Base-by-base conservation (phyloP, 2,113 vertebrate species). In the Probosciger aterrimus region DNA sequence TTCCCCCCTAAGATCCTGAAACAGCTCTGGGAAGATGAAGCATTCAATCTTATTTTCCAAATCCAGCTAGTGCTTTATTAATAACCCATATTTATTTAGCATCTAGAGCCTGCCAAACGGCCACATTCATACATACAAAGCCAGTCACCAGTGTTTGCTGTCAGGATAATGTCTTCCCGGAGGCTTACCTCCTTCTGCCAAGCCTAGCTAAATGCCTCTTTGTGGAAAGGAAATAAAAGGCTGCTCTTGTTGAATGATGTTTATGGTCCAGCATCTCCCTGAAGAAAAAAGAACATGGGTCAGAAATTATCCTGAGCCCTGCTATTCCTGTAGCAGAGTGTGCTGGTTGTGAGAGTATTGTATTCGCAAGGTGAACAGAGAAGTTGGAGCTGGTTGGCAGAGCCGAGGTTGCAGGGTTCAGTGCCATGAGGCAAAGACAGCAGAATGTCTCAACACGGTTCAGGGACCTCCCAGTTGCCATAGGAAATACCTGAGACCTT, bases 1-100 rank as follows among this genome's bases (percentile, higher is more conserved):
- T 94, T 92, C 39, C 73, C 92, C 71, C 68, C 20, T 82, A 93
- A 96, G 92, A 86, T 86, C 35, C 68, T 86, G 81, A 93, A 95
- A 88, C 63, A 35, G 82, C 82, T 80, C 68, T 90, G 89, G 70
- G 85, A 96, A 95, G 94, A 96, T 90, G 79, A 96, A 90, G 60
- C 68, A 35, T 93, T 97, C 95, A 93, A 92, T 96, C 93, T 96
- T 91, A 69, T 94, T 96, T 96, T 97, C 85, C 79, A 94, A 93
- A 93, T 96, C 82, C 85, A 94, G 94, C 94, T 93, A 93, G 88
- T 2, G 1, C 68, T 95, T 96, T 96, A 96, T 97, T 97, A 97
- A 97, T 97, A 97, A 92, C 92, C 94, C 60, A 60, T 94, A 96
- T 96, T 96, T 97, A 96, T 96, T 96, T 95, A 96, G 88, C 85